Percentiles rank a stretch among this genome's conserved stretches.
Conservation (phyloP, 2,888 invertebrate genomes). For the Pocota personata region DNA sequence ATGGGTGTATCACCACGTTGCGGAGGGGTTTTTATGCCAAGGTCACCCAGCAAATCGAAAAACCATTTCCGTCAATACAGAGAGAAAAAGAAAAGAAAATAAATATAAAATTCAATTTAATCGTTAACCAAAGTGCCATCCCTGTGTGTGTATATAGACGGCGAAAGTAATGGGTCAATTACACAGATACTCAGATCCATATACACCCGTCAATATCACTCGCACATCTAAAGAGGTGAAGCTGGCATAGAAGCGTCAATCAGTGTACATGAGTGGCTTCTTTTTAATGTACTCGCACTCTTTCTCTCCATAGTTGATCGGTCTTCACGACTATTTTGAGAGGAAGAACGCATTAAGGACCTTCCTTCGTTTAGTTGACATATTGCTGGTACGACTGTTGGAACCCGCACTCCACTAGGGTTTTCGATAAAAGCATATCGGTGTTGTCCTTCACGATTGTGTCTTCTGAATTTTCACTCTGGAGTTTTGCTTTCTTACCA, state of each 20-base stretch:
- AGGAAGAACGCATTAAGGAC: background rate
- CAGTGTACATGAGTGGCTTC: background rate
- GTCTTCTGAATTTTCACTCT: background rate
- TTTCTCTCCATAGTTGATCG: background rate
- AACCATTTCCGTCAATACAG: background rate
- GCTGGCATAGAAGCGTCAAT: background rate
- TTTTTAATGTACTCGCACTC: background rate
- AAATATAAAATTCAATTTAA: background rate
- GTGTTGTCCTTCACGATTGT: background rate
- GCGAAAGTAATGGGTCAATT: background rate
- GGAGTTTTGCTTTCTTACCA: background rate
- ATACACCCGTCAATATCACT: background rate
- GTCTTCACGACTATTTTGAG: background rate
- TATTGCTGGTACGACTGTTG: background rate
- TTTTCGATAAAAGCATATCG: background rate
- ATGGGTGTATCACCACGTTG: background rate
- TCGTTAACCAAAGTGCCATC: background rate
- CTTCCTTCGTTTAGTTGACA: background rate
- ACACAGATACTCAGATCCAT: background rate
- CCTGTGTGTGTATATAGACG: background rate
- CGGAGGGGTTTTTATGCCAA: background rate
- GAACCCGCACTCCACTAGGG: background rate
- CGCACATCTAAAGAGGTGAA: background rate
- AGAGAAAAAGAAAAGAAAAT: background rate
- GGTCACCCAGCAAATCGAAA: background rate